Evolutionary conservation across 2,888 invertebrate species (phyloP).

Genomic region (Nasonovia ribisnigri): DNA sequence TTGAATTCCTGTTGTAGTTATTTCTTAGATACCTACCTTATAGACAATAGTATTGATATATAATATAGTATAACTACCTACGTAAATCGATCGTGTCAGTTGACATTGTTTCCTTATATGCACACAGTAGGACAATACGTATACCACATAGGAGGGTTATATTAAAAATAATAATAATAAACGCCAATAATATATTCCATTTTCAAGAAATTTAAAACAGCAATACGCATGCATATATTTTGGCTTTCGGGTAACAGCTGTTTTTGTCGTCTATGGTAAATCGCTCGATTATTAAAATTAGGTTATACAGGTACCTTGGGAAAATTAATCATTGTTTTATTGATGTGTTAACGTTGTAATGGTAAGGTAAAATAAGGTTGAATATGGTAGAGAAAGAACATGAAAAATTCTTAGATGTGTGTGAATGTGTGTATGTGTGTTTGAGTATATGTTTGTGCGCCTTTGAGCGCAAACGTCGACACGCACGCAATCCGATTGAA

Average conservation of each 20-base stretch:
- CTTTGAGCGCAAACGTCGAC: background rate
- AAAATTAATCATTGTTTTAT: conserved; percentile 34
- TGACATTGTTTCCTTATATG: background rate
- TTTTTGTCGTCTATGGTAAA: background rate
- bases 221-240: background rate
- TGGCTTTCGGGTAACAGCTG: background rate
- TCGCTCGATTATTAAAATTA: background rate
- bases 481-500: conserved; percentile 37
- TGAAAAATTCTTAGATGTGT: background rate
- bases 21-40: background rate
- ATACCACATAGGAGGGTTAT: background rate
- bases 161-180: background rate
- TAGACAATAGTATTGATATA: background rate
- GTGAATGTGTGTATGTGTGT: background rate
- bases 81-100: background rate
- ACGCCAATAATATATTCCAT: background rate
- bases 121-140: background rate
- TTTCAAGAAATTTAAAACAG: background rate
- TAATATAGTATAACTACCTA: background rate
- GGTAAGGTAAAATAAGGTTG: background rate
- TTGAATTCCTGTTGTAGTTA: background rate
- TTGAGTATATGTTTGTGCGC: background rate
- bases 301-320: background rate
- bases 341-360: background rate
- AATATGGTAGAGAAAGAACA: background rate